Conservation (phyloP, 2,797 vertebrate species). For the Lithobates pipiens region DNA sequence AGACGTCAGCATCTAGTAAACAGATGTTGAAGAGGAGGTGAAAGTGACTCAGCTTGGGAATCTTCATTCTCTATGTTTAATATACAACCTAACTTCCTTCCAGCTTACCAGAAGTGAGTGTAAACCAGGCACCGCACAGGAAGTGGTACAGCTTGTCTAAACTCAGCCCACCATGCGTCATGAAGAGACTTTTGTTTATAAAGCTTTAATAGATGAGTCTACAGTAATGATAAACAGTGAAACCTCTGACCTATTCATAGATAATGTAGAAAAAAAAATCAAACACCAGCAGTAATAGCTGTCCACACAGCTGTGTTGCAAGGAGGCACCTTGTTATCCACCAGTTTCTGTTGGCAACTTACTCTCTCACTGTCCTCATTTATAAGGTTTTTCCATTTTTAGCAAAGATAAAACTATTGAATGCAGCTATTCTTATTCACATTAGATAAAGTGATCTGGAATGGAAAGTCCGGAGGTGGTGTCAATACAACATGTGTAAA, state of each 20-base stretch:
- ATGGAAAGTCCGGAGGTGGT: background rate
- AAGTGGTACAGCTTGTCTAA: constrained; percentile 29
- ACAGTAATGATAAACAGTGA: background rate
- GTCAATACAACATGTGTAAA: too few species aligned
- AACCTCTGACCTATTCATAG: background rate
- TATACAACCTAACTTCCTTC: background rate
- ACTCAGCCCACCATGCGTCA: background rate
- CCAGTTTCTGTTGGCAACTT: background rate
- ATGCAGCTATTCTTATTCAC: background rate
- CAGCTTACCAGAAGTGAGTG: constrained; percentile 4
- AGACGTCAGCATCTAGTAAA: background rate
- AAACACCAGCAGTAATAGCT: too few species aligned
- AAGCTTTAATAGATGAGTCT: background rate
- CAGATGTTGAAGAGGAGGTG: constrained; percentile 29
- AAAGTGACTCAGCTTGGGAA: constrained; percentile 34
- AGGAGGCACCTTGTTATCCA: background rate
- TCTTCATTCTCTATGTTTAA: constrained; percentile 7
- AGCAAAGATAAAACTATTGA: background rate
- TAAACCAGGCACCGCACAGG: constrained; percentile 25
- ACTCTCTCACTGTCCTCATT: background rate
- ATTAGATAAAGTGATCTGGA: background rate
- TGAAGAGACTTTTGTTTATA: constrained; percentile 4
- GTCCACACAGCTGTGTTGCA: background rate
- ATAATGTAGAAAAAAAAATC: background rate
- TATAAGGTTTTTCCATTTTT: background rate